Evolutionary conservation across 2,113 vertebrate species (phyloP), one percentile per base, ranked within the genome.

Genomic region (Entelurus aequoreus): DNA sequence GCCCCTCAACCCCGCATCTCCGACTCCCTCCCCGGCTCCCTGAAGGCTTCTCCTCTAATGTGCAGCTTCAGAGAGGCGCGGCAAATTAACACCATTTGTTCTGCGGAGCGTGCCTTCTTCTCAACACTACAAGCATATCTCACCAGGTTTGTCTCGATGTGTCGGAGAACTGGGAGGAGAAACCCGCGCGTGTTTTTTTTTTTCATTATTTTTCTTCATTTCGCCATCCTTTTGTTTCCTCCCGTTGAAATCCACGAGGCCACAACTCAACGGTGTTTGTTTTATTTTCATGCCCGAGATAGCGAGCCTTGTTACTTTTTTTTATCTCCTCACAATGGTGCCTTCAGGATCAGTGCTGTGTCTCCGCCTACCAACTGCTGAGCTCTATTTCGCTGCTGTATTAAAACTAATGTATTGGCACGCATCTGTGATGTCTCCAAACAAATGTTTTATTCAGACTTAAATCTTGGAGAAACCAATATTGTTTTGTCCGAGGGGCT

Each of bases 1-100:
- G 72, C 78, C 81, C 75, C 83, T 75, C 79, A 84, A 72, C 78
- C 81, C 70, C 76, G 73, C 77, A 54, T 85, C 77, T 78, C 77
- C 73, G 63, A 72, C 77, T 72, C 83, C 77, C 73, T 79, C 83
- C 69, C 79, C 79, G 78, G 86, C 82, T 88, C 92, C 94, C 92
- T 87, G 86, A 93, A 92, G 93, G 93, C 93, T 87, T 91, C 86
- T 89, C 3, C 76, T 90, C 91, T 90, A 90, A 92, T 91, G 90
- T 91, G 88, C 91, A 84, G 92, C 92, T 94, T 94, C 83, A 88
- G 91, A 94, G 92, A 92, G 91, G 84, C 81, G 77, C 92, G 88
- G 92, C 92, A 93, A 92, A 94, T 94, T 92, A 95, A 93, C 93
- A 93, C 94, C 92, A 92, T 95, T 95, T 94, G 93, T 94, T 95